Evolutionary conservation across 2,888 invertebrate genomes (phyloP), one percentile per base, ranked within the genome.

Genomic region (Perdita meconis): DNA sequence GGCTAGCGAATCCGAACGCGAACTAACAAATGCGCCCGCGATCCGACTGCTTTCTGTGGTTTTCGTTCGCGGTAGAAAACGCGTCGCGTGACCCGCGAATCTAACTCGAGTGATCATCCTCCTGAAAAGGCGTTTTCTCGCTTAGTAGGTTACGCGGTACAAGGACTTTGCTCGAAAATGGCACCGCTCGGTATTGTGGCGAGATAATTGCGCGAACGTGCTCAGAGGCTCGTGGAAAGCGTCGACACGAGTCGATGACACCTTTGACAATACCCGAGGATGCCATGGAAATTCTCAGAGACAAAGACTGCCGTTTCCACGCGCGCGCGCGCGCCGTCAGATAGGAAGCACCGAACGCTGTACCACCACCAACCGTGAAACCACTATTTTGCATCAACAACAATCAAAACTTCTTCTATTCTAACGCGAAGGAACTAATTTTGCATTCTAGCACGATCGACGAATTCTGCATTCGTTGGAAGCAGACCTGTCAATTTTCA

Each of bases 61-160:
- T 30, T 47, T 4, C 34, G 13, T 13, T 13, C 5, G 61, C 50
- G 63, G 36, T 50, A 73, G 16, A 2, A 63, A 75, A 26, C 56
- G 72, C 40, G 73, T 51, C 56, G 36, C 61, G 55, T 13, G 56
- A 36, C 34, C n/a, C 30, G 56, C 16, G 36, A 38, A 38, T 2
- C 47, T 61, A n/a, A 10, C 38, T 34, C 65, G 19, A 22, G 2
- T 30, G 30, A 26, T 12, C 30, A 22, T 16, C 40, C 50, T 24
- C 38, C 72, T 13, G 59, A 66, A 50, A 74, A 42, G 55, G 75
- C 60, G 36, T 56, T 76, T 40, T 51, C 56, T 26, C 55, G 36
- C 10, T 53, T 13, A 26, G 50, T 61, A 55, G 66, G 55, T 56
- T 47, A 64, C 38, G 50, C 56, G 47, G 38, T 0, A 5, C 40